Percentiles rank a stretch among this genome's conserved stretches.
These are phyloP conservation scores for Lepeophtheirus salmonis DNA, from an alignment of 1,140 invertebrate species.

Conservation along the genomic window DNA sequence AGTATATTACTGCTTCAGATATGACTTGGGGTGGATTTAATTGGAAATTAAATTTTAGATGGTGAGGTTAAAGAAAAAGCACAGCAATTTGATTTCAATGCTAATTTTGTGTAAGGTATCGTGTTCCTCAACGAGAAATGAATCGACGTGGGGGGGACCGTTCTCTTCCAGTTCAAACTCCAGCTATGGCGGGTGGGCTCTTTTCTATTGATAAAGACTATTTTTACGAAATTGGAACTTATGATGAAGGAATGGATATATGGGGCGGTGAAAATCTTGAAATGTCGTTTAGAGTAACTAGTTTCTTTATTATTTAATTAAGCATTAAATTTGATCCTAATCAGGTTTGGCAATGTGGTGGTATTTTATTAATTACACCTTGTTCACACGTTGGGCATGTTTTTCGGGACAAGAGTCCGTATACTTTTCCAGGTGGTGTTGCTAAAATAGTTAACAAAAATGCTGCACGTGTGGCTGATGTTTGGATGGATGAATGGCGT, in stretches of 20 bases:
- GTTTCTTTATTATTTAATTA: slow-evolving; percentile 1
- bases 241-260: slow-evolving; percentile 98
- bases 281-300: slow-evolving; percentile 89
- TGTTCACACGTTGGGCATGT: slow-evolving; percentile 36
- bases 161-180: slow-evolving; percentile 71
- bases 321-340: no score
- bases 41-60: slow-evolving; percentile 94
- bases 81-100: slow-evolving; percentile 2
- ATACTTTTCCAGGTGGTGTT: slow-evolving; percentile 37
- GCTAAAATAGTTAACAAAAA: slow-evolving; percentile 35
- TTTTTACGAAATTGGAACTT: slow-evolving; percentile 89
- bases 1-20: slow-evolving; percentile 69
- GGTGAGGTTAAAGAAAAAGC: slow-evolving; percentile 47
- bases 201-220: slow-evolving; percentile 92
- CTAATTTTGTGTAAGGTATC: slow-evolving; percentile 45
- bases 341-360: slow-evolving; percentile 35
- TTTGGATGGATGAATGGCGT: slow-evolving; percentile 33
- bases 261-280: slow-evolving; percentile 99
- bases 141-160: slow-evolving; percentile 66
- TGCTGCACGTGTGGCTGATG: slow-evolving; percentile 29
- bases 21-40: slow-evolving; percentile 96
- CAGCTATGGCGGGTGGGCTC: slow-evolving; percentile 96
- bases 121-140: slow-evolving; percentile 85
- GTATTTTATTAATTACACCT: slow-evolving; percentile 32
- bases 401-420: slow-evolving; percentile 39